phyloP scores from a whole-genome alignment of 2,797 vertebrate genomes.

The Eupleurogrammus muticus region DNA sequence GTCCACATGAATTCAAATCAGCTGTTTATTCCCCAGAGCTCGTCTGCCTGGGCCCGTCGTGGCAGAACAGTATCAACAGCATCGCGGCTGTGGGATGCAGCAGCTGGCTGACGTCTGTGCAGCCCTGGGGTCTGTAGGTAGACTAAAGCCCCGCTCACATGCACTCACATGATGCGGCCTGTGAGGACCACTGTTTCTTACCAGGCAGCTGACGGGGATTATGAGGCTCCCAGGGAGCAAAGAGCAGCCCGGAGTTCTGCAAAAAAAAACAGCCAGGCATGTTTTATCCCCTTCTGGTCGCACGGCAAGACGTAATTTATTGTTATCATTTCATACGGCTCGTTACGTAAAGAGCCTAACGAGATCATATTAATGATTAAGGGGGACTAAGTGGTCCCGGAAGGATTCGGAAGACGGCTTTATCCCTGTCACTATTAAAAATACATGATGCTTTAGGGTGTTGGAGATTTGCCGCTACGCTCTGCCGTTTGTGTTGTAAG shows the following conservation, averaged over 20 bases:
- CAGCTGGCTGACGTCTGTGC: constrained; percentile 29
- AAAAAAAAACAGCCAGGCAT: constrained; percentile 30
- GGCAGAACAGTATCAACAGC: constrained; percentile 12
- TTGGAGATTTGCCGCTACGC: constrained; percentile 31
- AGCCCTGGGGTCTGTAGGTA: constrained; percentile 65
- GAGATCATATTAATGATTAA: constrained; percentile 68
- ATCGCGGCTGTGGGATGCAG: constrained; percentile 35
- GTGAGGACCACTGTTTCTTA: constrained; percentile 69
- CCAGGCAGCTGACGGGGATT: constrained; percentile 87
- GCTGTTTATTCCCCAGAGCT: constrained; percentile 9
- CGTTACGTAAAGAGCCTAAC: constrained; percentile 43
- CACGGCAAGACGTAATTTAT: constrained; percentile 28
- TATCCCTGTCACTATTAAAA: constrained; percentile 57
- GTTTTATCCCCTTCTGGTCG: constrained; percentile 21
- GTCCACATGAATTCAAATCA: neutral
- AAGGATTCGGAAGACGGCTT: constrained; percentile 27
- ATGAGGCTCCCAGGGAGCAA: constrained; percentile 72
- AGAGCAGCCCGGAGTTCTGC: constrained; percentile 38
- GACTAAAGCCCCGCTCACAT: constrained; percentile 71
- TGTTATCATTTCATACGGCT: constrained; percentile 32
- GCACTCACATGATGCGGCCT: constrained; percentile 84
- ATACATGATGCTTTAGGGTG: constrained; percentile 52
- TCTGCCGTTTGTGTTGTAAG: constrained; percentile 41
- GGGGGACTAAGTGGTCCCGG: constrained; percentile 49
- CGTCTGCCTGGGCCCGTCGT: neutral